These are phyloP conservation scores for Grus americana DNA, from an alignment of 2,113 vertebrate species.

Conservation along the genomic window DNA sequence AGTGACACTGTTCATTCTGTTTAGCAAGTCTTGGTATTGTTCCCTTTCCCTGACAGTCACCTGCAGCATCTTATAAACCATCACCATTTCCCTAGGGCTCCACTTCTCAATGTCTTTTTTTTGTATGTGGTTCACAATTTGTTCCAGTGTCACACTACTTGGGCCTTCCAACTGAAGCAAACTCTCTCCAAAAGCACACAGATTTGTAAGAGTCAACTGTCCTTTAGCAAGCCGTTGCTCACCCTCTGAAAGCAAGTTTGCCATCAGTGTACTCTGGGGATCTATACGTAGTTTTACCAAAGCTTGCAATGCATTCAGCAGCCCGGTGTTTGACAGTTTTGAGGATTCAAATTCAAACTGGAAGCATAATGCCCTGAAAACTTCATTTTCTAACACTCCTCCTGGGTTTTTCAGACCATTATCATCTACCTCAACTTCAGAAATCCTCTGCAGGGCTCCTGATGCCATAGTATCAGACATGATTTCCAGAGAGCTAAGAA, in stretches of 20 bases:
- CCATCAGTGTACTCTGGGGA: conserved; percentile 77
- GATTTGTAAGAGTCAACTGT: conserved; percentile 65
- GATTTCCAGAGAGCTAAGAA: conserved; percentile 67
- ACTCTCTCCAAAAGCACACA: conserved; percentile 81
- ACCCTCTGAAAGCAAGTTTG: conserved; percentile 79
- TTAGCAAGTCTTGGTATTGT: conserved; percentile 76
- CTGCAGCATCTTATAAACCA: conserved; percentile 81
- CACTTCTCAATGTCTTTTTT: conserved; percentile 66
- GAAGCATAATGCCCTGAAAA: conserved; percentile 80
- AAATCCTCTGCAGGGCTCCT: conserved; percentile 80
- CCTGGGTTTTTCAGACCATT: conserved; percentile 53
- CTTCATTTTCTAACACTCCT: conserved; percentile 69
- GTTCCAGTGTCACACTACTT: conserved; percentile 43
- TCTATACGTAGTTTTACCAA: conserved; percentile 79
- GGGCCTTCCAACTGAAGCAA: conserved; percentile 77
- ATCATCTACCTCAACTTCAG: conserved; percentile 77
- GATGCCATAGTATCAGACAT: conserved; percentile 80
- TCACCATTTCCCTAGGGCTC: conserved; percentile 71
- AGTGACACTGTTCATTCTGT: conserved; percentile 76
- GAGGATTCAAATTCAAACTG: conserved; percentile 78
- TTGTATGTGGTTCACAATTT: conserved; percentile 76
- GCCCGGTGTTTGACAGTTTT: conserved; percentile 69
- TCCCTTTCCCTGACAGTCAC: conserved; percentile 30
- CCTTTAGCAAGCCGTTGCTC: conserved; percentile 74
- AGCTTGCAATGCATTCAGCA: conserved; percentile 81